These are phyloP conservation scores for Homarus americanus DNA, from an alignment of 1,140 invertebrate species.

Conservation along the genomic window DNA sequence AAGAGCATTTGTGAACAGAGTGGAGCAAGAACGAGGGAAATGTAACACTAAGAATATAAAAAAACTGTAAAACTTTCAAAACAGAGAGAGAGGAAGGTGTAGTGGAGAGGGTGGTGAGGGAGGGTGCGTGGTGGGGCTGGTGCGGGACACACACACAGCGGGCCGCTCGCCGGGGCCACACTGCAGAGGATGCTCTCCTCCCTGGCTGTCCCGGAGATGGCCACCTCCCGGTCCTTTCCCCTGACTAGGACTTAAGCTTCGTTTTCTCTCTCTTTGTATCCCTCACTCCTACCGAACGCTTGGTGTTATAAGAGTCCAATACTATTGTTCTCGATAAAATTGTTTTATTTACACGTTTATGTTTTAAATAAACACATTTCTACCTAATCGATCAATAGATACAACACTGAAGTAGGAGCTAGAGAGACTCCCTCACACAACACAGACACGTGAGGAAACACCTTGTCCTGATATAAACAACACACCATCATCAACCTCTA, in stretches of 20 bases:
- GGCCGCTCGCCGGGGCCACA: conserved; percentile 16
- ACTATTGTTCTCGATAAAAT: background rate
- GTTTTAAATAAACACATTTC: too few species aligned
- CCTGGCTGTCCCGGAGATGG: conserved; percentile 32
- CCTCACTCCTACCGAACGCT: background rate
- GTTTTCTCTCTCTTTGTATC: background rate
- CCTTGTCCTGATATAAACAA: too few species aligned
- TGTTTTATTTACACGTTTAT: background rate
- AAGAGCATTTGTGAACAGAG: too few species aligned
- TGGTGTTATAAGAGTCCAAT: background rate
- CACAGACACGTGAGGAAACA: too few species aligned
- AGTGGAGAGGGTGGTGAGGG: too few species aligned
- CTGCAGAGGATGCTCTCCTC: conserved; percentile 52
- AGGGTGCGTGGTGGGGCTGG: background rate
- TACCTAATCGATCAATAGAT: too few species aligned
- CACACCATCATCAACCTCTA: background rate
- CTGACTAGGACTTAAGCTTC: conserved; percentile 17
- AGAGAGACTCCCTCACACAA: too few species aligned
- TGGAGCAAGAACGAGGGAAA: too few species aligned
- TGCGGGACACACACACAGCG: background rate
- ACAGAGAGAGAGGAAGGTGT: too few species aligned
- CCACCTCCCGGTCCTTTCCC: background rate
- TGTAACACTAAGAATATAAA: too few species aligned
- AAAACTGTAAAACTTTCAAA: too few species aligned
- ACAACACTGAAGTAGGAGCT: too few species aligned